Percentiles rank a stretch among this genome's conserved stretches.
These are phyloP conservation scores for Rafetus swinhoei DNA, from an alignment of 2,113 vertebrate genomes.

Conservation along the genomic window DNA sequence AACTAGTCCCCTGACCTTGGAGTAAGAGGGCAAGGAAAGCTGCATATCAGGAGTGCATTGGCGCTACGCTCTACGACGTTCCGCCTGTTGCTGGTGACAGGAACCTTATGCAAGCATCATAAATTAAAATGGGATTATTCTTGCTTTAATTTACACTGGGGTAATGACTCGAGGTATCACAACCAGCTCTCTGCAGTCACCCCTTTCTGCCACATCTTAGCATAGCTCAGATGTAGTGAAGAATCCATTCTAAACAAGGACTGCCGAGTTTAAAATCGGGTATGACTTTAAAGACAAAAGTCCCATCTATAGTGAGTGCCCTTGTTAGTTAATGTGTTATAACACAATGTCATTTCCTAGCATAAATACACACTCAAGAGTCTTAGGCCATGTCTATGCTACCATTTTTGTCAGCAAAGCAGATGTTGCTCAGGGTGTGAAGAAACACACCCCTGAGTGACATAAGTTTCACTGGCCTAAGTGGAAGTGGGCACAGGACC, in stretches of 20 bases:
- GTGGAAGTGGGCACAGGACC: too few species aligned
- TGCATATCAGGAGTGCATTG: neutral
- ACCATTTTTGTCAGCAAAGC: too few species aligned
- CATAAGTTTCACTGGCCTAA: too few species aligned
- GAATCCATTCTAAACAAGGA: neutral
- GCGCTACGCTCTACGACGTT: neutral
- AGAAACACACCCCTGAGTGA: too few species aligned
- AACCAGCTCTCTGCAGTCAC: neutral
- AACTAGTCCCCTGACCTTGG: neutral
- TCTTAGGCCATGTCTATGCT: too few species aligned
- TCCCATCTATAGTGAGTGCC: fast-evolving
- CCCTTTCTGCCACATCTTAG: neutral
- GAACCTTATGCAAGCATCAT: neutral
- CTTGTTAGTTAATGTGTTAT: neutral
- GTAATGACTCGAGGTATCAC: neutral
- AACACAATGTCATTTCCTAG: neutral
- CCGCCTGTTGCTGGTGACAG: neutral
- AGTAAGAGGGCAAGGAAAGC: neutral
- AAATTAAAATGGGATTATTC: neutral
- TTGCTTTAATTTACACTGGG: fast-evolving
- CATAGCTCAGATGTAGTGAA: neutral
- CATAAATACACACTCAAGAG: neutral
- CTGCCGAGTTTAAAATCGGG: neutral
- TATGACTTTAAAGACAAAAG: neutral
- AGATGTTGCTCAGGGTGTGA: too few species aligned